A percentile compares a stretch with the other conserved stretches of the same genome.
Conservation (phyloP, 1,140 invertebrate species). For the Hylyphantes graminicola region DNA sequence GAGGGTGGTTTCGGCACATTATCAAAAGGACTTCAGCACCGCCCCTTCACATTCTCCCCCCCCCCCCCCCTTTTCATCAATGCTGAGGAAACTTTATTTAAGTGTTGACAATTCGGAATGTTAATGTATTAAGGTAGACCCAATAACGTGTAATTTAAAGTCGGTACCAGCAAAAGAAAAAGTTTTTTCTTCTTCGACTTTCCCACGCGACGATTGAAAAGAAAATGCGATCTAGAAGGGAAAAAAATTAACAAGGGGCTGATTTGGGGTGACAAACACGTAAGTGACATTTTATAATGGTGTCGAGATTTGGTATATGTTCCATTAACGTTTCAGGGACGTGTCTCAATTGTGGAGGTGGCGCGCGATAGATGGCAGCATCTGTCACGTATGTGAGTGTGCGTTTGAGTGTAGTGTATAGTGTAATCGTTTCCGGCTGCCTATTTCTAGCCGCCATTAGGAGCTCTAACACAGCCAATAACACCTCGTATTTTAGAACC, state of each 20-base stretch:
- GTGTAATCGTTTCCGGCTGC: too few relatives aligned
- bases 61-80: constrained; percentile 28
- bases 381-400: too few relatives aligned
- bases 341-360: too few relatives aligned
- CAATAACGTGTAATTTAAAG: constrained; percentile 54
- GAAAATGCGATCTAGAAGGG: not conserved
- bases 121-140: constrained; percentile 32
- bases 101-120: constrained; percentile 57
- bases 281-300: too few relatives aligned
- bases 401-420: too few relatives aligned
- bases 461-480: too few relatives aligned
- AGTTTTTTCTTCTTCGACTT: not conserved
- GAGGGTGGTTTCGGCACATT: constrained; percentile 43
- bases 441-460: too few relatives aligned
- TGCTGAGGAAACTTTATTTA: constrained; percentile 49
- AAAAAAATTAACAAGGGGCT: not conserved
- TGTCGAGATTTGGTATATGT: too few relatives aligned
- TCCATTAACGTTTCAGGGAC: too few relatives aligned
- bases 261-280: too few relatives aligned
- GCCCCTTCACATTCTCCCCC: constrained; percentile 29
- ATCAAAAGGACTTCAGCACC: constrained; percentile 29
- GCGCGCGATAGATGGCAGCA: too few relatives aligned
- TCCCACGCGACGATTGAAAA: constrained; percentile 13
- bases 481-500: too few relatives aligned
- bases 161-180: constrained; percentile 45